These are phyloP conservation scores for Hypomecis atomaria DNA, from an alignment of 2,888 invertebrate genomes.

Conservation along the genomic window DNA sequence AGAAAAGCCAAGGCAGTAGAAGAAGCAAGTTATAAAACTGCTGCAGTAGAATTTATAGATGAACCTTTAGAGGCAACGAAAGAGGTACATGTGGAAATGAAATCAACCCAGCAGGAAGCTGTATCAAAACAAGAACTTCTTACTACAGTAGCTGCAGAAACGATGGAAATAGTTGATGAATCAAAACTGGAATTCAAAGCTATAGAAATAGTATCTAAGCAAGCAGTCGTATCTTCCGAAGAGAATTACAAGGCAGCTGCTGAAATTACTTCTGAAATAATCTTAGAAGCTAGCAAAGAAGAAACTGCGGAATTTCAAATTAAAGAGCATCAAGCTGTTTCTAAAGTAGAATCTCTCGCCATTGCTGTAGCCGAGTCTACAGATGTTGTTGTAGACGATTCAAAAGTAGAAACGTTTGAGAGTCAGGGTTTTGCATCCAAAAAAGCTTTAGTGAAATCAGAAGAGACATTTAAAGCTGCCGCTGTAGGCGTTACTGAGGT, in stretches of 20 bases:
- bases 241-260: conserved; percentile 42
- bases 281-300: conserved; percentile 45
- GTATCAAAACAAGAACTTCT: conserved; percentile 36
- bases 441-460: conserved; percentile 33
- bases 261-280: conserved; percentile 32
- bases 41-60: conserved; percentile 30
- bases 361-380: conserved; percentile 44
- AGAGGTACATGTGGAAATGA: conserved; percentile 42
- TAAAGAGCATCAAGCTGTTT: conserved; percentile 31
- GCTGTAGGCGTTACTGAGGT: conserved; percentile 36
- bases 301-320: conserved; percentile 30
- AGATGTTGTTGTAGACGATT: conserved; percentile 36
- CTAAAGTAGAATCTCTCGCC: conserved; percentile 41
- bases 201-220: conserved; percentile 46
- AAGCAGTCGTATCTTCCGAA: conserved; percentile 44
- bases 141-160: conserved; percentile 44
- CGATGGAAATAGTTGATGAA: conserved; percentile 47
- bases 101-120: conserved; percentile 28
- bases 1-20: conserved; percentile 39
- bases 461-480: conserved; percentile 39
- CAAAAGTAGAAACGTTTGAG: conserved; percentile 37
- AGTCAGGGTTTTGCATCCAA: conserved; percentile 35
- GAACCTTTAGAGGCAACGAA: conserved; percentile 34
- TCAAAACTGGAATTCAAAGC: conserved; percentile 44
- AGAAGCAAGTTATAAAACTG: conserved; percentile 33